A percentile compares a stretch with the other conserved stretches of the same genome.
Conservation (phyloP, 2,113 vertebrate species). For the Urocolius indicus region DNA sequence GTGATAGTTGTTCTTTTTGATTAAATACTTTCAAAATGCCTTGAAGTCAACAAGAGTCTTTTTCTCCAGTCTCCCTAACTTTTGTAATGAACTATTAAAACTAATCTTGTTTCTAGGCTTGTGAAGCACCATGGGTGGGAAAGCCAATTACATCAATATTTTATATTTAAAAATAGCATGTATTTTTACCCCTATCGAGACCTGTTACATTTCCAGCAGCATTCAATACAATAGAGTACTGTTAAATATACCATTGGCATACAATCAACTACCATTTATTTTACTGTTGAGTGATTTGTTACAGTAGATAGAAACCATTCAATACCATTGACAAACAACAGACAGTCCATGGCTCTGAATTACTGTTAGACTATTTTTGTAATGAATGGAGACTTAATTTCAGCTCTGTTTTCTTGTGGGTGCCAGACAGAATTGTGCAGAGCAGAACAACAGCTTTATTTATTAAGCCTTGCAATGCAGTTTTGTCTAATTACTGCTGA, state of each 20-base stretch:
- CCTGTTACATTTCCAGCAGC: slow-evolving; percentile 71
- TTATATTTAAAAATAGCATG: slow-evolving; percentile 75
- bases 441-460: slow-evolving; percentile 68
- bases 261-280: slow-evolving; percentile 76
- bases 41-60: slow-evolving; percentile 60
- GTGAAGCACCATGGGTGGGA: slow-evolving; percentile 73
- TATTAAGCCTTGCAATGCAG: slow-evolving; percentile 63
- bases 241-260: slow-evolving; percentile 77
- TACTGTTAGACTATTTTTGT: slow-evolving; percentile 73
- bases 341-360: slow-evolving; percentile 70
- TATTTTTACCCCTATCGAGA: slow-evolving; percentile 60
- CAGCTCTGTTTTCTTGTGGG: slow-evolving; percentile 68
- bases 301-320: slow-evolving; percentile 74
- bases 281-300: slow-evolving; percentile 73
- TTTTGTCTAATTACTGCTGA: slow-evolving; percentile 74
- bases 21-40: slow-evolving; percentile 53
- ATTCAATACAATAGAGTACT: slow-evolving; percentile 73
- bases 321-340: slow-evolving; percentile 75
- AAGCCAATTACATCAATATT: slow-evolving; percentile 78
- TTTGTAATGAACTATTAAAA: slow-evolving; percentile 72
- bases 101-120: slow-evolving; percentile 61
- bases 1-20: slow-evolving; percentile 56
- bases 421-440: slow-evolving; percentile 73
- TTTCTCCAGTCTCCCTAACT: slow-evolving; percentile 52
- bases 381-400: slow-evolving; percentile 79